Evolutionary conservation across 2,113 vertebrate species (phyloP).

Genomic region (Clarias macrocephalus): DNA sequence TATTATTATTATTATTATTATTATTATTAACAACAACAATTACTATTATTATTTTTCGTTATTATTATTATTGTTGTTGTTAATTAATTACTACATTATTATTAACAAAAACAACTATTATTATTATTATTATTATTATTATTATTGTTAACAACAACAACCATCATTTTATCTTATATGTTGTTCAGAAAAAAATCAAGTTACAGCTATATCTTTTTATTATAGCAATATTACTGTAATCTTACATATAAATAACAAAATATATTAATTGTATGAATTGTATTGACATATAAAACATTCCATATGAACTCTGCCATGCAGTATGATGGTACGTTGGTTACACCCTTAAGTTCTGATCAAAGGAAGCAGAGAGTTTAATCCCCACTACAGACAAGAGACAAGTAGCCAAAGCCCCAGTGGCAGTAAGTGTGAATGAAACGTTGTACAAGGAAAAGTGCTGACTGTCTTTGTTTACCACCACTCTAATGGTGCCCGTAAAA

Average conservation of each 20-base stretch:
- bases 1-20: too few relatives aligned
- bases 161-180: too few relatives aligned
- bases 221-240: background rate
- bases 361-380: constrained; percentile 5
- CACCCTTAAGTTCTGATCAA: background rate
- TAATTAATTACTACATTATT: too few relatives aligned
- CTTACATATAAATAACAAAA: background rate
- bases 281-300: background rate
- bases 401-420: background rate
- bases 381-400: constrained; percentile 22
- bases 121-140: too few relatives aligned
- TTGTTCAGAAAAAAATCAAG: background rate
- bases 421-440: constrained; percentile 41
- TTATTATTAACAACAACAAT: too few relatives aligned
- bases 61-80: too few relatives aligned
- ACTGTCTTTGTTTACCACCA: background rate
- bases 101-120: too few relatives aligned
- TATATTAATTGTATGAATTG: background rate
- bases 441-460: constrained; percentile 21
- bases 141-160: too few relatives aligned
- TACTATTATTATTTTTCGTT: too few relatives aligned
- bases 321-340: background rate
- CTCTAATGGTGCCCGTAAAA: background rate
- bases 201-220: background rate
- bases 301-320: background rate